These are phyloP conservation scores for Dermochelys coriacea DNA, from an alignment of 2,797 vertebrate genomes.

Conservation along the genomic window DNA sequence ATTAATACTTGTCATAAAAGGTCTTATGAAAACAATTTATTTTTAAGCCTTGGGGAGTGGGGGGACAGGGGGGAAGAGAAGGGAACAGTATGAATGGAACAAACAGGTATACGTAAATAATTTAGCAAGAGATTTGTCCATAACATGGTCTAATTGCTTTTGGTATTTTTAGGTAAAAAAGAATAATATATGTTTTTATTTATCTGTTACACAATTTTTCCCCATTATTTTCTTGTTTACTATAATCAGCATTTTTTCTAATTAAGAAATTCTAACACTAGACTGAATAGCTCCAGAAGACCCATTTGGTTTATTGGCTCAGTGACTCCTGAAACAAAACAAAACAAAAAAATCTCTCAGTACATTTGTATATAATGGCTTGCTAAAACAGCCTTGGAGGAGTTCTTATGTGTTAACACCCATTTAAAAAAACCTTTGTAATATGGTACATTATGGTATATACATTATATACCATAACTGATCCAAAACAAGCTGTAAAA, in stretches of 20 bases:
- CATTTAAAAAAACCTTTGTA: conserved; percentile 68
- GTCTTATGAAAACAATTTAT: neutral
- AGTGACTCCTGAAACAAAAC: conserved; percentile 27
- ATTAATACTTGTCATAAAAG: neutral
- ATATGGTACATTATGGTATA: conserved; percentile 58
- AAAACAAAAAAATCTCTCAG: neutral
- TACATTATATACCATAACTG: conserved; percentile 51
- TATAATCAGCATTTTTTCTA: neutral
- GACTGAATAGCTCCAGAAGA: conserved; percentile 58
- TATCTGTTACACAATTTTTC: conserved; percentile 58
- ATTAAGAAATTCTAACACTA: conserved; percentile 21
- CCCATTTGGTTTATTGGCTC: conserved; percentile 41
- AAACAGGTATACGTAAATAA: neutral
- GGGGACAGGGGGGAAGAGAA: too few species aligned
- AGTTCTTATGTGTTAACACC: conserved; percentile 28
- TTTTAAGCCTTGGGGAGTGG: neutral
- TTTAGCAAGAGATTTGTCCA: neutral
- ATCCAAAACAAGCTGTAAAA: conserved; percentile 61
- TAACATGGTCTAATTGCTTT: conserved; percentile 5
- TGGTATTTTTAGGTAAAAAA: neutral
- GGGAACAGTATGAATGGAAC: neutral
- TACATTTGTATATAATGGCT: too few species aligned
- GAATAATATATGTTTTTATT: neutral
- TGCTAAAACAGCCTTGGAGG: neutral
- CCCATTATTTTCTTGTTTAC: conserved; percentile 19